Percentiles rank a stretch among this genome's conserved stretches.
Evolutionary conservation across 2,113 vertebrate genomes (phyloP).

Genomic region (Apistogramma diplotaenia): DNA sequence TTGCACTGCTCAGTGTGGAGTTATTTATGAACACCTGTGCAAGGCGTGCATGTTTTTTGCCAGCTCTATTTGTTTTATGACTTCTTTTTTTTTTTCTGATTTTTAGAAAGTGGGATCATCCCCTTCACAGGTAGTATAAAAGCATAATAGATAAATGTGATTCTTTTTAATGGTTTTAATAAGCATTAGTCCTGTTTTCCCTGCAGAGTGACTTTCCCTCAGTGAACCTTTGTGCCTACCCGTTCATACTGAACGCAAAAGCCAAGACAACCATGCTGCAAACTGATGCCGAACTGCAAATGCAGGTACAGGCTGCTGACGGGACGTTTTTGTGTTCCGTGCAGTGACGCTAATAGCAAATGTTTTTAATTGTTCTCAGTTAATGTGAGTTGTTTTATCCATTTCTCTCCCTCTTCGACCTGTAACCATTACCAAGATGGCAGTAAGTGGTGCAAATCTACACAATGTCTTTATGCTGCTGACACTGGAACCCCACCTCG

Average conservation of each 20-base stretch:
- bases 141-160: neutral
- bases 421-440: conserved; percentile 79
- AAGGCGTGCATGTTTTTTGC: neutral
- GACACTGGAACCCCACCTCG: conserved; percentile 92
- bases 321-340: neutral
- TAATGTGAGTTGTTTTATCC: neutral
- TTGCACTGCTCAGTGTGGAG: neutral
- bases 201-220: conserved; percentile 79
- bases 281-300: conserved; percentile 96
- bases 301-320: conserved; percentile 84
- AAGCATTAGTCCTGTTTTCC: neutral
- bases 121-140: conserved; percentile 84
- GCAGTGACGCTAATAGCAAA: neutral
- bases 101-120: conserved; percentile 88
- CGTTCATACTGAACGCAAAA: conserved; percentile 95
- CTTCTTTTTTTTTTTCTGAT: conserved; percentile 36
- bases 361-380: neutral
- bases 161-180: neutral
- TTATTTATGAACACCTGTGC: neutral
- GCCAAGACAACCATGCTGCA: conserved; percentile 99
- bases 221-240: conserved; percentile 94
- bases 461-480: conserved; percentile 98
- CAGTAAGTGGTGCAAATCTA: conserved; percentile 92
- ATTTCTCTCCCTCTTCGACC: neutral
- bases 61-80: neutral